Evolutionary conservation across 2,888 invertebrate species (phyloP).

Genomic region (Lasioglossum zephyrum): DNA sequence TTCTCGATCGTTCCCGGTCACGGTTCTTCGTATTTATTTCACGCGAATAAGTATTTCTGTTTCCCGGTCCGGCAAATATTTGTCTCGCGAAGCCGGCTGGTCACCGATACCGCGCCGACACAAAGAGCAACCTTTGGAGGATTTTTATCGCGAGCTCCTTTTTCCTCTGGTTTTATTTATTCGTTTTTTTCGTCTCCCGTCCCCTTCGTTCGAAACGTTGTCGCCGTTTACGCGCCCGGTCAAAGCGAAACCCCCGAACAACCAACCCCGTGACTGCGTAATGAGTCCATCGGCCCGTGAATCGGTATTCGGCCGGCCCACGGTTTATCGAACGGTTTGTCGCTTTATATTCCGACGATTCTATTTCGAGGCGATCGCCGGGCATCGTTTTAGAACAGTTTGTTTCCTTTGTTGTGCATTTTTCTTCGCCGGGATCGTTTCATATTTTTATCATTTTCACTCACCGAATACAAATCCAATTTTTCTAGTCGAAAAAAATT

Average conservation of each 20-base stretch:
- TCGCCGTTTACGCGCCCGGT: constrained; percentile 43
- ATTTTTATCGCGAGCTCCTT: constrained; percentile 39
- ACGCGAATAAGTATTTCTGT: constrained; percentile 52
- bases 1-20: neutral
- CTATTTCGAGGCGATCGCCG: neutral
- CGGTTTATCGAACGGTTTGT: constrained; percentile 29
- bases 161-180: neutral
- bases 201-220: constrained; percentile 32
- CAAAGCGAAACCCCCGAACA: constrained; percentile 36
- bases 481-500: neutral
- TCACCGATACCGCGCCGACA: neutral
- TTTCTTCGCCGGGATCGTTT: neutral
- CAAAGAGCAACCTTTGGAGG: constrained; percentile 48
- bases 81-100: constrained; percentile 16
- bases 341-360: constrained; percentile 11
- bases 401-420: neutral
- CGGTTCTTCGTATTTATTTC: constrained; percentile 36
- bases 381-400: neutral
- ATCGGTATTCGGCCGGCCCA: constrained; percentile 13
- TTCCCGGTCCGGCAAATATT: constrained; percentile 41
- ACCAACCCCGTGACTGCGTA: constrained; percentile 24
- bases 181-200: neutral
- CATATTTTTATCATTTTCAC: neutral
- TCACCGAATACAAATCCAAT: neutral
- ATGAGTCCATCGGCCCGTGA: constrained; percentile 30